Evolutionary conservation across 53 echinoderm and acorn worm genomes (phyloP).

Genomic region (Actinopyga echinites): DNA sequence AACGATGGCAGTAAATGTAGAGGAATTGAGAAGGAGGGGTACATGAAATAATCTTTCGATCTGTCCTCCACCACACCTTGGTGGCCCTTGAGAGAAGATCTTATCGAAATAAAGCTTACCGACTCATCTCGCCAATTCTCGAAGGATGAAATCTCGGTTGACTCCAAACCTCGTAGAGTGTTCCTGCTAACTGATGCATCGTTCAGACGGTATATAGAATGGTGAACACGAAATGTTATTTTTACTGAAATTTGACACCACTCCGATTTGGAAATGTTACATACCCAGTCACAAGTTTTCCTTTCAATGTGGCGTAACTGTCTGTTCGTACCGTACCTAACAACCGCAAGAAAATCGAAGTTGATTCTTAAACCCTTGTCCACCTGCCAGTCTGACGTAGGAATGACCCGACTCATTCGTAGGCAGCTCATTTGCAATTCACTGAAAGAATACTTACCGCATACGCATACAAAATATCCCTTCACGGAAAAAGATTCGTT

Average conservation of each 20-base stretch:
- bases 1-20: too few relatives aligned
- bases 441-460: too few relatives aligned
- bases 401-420: neutral
- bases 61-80: too few relatives aligned
- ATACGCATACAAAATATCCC: too few relatives aligned
- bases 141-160: constrained; percentile 34
- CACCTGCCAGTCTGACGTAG: constrained; percentile 18
- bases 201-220: neutral
- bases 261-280: too few relatives aligned
- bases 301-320: neutral
- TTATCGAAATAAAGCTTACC: constrained; percentile 13
- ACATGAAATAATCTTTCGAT: too few relatives aligned
- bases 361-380: too few relatives aligned
- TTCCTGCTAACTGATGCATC: constrained; percentile 43
- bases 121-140: constrained; percentile 22
- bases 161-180: constrained; percentile 37
- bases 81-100: too few relatives aligned
- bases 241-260: neutral
- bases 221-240: neutral
- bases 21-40: too few relatives aligned
- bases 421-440: too few relatives aligned
- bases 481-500: too few relatives aligned
- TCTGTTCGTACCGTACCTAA: neutral
- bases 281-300: too few relatives aligned
- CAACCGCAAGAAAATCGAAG: neutral